A percentile compares a stretch with the other conserved stretches of the same genome.
These are phyloP conservation scores for Cotesia chilonis DNA, from an alignment of 1,140 invertebrate species.

Conservation along the genomic window DNA sequence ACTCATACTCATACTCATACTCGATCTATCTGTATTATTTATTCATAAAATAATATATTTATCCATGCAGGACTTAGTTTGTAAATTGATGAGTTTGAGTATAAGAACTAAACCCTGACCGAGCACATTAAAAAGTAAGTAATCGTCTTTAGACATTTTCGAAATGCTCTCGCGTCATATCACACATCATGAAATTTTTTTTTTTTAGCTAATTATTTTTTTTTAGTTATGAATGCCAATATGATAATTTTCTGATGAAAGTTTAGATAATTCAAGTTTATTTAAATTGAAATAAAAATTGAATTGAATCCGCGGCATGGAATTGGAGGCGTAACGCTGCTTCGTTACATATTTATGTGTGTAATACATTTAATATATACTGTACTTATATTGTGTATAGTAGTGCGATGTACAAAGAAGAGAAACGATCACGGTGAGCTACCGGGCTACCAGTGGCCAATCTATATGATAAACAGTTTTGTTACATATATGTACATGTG, in stretches of 20 bases:
- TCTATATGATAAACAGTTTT: constrained; percentile 62
- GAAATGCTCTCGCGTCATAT: background rate
- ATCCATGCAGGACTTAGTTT: constrained; percentile 5
- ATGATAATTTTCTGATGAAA: too few relatives aligned
- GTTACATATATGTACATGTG: constrained; percentile 37
- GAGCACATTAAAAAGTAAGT: constrained; percentile 24
- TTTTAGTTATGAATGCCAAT: too few relatives aligned
- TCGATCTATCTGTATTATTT: too few relatives aligned
- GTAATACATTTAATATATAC: background rate
- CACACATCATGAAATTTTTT: too few relatives aligned
- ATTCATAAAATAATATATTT: background rate
- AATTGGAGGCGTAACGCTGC: background rate
- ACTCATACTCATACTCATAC: constrained; percentile 5
- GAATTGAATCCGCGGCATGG: background rate
- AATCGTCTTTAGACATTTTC: constrained; percentile 14
- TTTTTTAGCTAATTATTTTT: too few relatives aligned
- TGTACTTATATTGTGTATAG: background rate
- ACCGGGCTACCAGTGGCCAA: constrained; percentile 48
- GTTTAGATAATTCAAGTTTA: too few relatives aligned
- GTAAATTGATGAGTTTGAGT: constrained; percentile 36
- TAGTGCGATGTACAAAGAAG: background rate
- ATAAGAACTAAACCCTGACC: constrained; percentile 40
- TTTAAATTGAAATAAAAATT: constrained; percentile 2
- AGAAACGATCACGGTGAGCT: constrained; percentile 35
- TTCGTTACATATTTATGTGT: background rate